Conservation (phyloP, 2,888 invertebrate genomes). For the Theretra japonica region DNA sequence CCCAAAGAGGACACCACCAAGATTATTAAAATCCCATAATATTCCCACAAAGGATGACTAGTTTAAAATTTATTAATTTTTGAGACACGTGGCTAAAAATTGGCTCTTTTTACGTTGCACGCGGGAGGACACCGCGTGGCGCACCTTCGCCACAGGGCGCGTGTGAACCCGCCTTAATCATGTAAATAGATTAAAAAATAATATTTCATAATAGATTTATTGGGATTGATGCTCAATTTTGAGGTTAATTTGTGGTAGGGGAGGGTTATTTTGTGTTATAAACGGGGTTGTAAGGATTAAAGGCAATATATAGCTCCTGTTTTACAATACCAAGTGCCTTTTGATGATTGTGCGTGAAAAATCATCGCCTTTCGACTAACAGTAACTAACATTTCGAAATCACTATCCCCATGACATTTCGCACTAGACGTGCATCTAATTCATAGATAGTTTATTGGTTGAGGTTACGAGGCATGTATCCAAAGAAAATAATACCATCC, state of each 20-base stretch:
- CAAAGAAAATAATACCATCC: too few species aligned
- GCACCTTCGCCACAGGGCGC: conserved; percentile 21
- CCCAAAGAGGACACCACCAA: background rate
- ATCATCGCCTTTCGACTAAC: too few species aligned
- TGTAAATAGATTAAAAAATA: conserved; percentile 13
- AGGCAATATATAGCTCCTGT: too few species aligned
- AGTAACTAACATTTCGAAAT: too few species aligned
- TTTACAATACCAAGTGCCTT: too few species aligned
- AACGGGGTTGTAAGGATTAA: too few species aligned
- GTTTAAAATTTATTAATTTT: conserved; percentile 57
- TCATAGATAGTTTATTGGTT: too few species aligned
- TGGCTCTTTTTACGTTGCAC: conserved; percentile 42
- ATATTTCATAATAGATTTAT: conserved; percentile 12
- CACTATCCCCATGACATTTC: too few species aligned
- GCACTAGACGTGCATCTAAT: too few species aligned
- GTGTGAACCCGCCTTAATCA: conserved; percentile 16
- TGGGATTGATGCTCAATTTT: conserved; percentile 7
- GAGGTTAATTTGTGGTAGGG: background rate
- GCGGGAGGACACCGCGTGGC: background rate
- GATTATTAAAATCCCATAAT: background rate
- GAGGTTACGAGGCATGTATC: too few species aligned
- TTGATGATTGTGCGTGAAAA: too few species aligned
- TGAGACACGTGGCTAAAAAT: conserved; percentile 63
- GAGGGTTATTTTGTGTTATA: background rate
- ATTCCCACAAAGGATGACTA: conserved; percentile 65